phyloP scores from a whole-genome alignment of 2,797 vertebrate species.

The Natrix natrix region DNA sequence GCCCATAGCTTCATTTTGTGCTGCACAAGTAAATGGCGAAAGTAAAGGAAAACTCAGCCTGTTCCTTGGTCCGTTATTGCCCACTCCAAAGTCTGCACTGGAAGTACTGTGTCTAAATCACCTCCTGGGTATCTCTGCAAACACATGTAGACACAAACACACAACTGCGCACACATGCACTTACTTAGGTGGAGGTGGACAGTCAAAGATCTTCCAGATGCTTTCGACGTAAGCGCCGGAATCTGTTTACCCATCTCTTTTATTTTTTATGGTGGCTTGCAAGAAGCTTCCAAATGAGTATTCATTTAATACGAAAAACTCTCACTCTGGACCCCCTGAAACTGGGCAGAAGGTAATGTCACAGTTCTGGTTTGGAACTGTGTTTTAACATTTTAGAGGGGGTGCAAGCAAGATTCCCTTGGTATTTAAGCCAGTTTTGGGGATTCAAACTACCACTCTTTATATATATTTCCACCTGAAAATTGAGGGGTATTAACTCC shows the following conservation, averaged over 20 bases:
- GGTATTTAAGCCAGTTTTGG: not conserved
- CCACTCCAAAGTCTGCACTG: too few species aligned
- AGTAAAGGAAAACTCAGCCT: not conserved
- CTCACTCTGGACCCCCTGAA: not conserved
- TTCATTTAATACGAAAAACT: not conserved
- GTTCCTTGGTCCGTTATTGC: too few species aligned
- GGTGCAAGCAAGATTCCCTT: not conserved
- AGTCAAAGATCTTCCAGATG: not conserved
- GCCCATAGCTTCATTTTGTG: not conserved
- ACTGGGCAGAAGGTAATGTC: not conserved
- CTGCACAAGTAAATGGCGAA: not conserved
- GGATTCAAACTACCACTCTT: not conserved
- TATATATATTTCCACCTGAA: not conserved
- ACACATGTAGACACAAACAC: too few species aligned
- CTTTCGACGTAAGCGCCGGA: not conserved
- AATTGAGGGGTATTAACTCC: not conserved
- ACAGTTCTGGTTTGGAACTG: not conserved
- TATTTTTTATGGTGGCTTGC: not conserved
- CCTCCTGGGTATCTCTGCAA: not conserved
- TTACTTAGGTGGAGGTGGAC: not conserved
- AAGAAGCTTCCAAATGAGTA: not conserved
- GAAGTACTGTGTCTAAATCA: not conserved
- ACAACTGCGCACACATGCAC: not conserved
- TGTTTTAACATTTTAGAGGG: not conserved
- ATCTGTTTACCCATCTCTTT: not conserved